Conservation (phyloP, 2,888 invertebrate genomes). For the Altica lythri region DNA sequence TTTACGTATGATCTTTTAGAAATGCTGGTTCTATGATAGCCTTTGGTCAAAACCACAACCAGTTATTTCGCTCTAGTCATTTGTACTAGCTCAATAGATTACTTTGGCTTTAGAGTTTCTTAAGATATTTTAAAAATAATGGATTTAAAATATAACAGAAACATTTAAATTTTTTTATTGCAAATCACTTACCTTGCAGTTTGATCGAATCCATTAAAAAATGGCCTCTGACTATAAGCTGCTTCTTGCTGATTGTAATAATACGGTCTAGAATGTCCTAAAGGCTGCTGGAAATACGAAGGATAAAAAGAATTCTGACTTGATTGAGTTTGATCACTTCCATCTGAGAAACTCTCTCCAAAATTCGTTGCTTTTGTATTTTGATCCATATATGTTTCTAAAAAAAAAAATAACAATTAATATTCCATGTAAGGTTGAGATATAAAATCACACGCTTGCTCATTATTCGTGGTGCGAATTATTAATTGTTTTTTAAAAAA, state of each 20-base stretch:
- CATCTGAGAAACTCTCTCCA: constrained; percentile 17
- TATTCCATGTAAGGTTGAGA: too few species aligned
- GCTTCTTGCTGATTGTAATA: constrained; percentile 62
- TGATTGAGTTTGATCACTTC: constrained; percentile 36
- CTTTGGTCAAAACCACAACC: too few species aligned
- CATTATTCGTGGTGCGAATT: too few species aligned
- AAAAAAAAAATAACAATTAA: too few species aligned
- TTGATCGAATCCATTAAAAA: constrained; percentile 47
- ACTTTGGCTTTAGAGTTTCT: too few species aligned
- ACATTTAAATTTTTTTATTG: constrained; percentile 17
- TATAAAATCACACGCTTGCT: too few species aligned
- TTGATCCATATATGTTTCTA: constrained; percentile 23
- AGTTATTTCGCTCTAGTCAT: too few species aligned
- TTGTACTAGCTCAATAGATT: too few species aligned
- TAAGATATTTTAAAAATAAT: too few species aligned
- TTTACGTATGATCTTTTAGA: too few species aligned
- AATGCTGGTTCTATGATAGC: too few species aligned
- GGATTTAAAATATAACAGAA: neutral
- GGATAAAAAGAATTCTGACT: constrained; percentile 74
- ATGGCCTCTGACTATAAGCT: constrained; percentile 64
- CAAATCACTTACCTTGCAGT: constrained; percentile 14
- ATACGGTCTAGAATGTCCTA: constrained; percentile 66
- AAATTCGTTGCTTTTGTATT: constrained; percentile 1
- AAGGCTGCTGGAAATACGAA: constrained; percentile 65
- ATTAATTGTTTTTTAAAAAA: too few species aligned